Evolutionary conservation across 2,888 invertebrate genomes (phyloP).

Genomic region (Aleiodes testaceus): DNA sequence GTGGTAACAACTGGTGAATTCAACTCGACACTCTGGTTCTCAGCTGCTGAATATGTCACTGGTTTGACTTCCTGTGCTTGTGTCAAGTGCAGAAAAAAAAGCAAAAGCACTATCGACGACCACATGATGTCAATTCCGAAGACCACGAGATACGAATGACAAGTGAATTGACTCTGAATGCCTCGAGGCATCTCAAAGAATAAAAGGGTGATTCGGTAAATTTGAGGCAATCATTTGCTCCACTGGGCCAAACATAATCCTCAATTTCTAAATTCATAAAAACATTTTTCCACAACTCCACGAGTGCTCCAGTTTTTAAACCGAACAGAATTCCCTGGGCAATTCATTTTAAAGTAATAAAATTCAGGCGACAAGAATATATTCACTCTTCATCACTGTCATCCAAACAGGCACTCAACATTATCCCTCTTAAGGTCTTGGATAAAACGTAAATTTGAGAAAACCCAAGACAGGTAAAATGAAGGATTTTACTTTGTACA

Average conservation of each 20-base stretch:
- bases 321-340: too few relatives aligned
- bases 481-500: neutral
- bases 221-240: conserved; percentile 60
- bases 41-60: conserved; percentile 39
- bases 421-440: neutral
- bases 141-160: neutral
- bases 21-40: conserved; percentile 44
- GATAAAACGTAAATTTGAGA: neutral
- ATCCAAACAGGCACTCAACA: neutral
- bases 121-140: neutral
- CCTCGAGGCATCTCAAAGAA: conserved; percentile 28
- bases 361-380: too few relatives aligned
- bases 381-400: too few relatives aligned
- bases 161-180: conserved; percentile 33
- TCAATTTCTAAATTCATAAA: neutral
- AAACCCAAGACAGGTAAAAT: conserved; percentile 5
- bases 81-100: conserved; percentile 27
- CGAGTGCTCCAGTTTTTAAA: neutral
- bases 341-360: too few relatives aligned
- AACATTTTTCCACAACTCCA: too few relatives aligned
- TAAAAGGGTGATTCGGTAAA: conserved; percentile 31
- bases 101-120: conserved; percentile 27
- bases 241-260: conserved; percentile 55
- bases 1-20: conserved; percentile 33
- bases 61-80: conserved; percentile 34